Conservation (phyloP, 2,888 invertebrate genomes). For the Pollenia labialis region DNA sequence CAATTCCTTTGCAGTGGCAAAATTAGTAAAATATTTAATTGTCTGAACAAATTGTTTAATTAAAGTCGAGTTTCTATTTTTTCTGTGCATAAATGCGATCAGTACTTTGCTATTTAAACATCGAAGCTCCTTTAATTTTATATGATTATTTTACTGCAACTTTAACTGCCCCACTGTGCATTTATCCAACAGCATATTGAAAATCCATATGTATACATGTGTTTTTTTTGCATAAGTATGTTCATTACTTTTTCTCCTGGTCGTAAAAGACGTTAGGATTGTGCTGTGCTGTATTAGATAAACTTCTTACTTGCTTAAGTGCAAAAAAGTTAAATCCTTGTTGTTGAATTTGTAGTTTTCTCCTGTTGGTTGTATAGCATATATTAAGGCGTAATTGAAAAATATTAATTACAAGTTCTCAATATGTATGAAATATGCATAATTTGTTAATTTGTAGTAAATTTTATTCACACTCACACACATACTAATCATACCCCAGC, state of each 20-base stretch:
- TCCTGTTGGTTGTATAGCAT: constrained; percentile 16
- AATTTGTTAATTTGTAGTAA: neutral
- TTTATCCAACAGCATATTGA: too few relatives aligned
- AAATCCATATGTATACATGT: neutral
- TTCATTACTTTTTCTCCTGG: neutral
- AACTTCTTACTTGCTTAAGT: neutral
- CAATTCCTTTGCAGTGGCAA: too few relatives aligned
- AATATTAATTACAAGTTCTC: constrained; percentile 62
- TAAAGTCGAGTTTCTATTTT: too few relatives aligned
- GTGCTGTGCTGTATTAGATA: neutral
- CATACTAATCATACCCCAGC: too few relatives aligned
- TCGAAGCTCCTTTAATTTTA: too few relatives aligned
- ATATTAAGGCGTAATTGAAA: constrained; percentile 63
- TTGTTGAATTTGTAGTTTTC: constrained; percentile 12
- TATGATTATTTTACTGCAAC: too few relatives aligned
- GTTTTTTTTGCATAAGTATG: neutral
- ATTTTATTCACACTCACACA: too few relatives aligned
- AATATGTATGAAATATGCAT: constrained; percentile 28
- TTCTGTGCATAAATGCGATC: too few relatives aligned
- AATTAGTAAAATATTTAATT: too few relatives aligned
- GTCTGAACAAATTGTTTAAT: too few relatives aligned
- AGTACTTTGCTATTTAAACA: too few relatives aligned
- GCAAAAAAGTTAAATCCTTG: neutral
- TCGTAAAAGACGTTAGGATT: neutral
- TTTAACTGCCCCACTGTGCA: too few relatives aligned